Evolutionary conservation across 2,113 vertebrate species (phyloP).

Genomic region (Clarias macrocephalus): DNA sequence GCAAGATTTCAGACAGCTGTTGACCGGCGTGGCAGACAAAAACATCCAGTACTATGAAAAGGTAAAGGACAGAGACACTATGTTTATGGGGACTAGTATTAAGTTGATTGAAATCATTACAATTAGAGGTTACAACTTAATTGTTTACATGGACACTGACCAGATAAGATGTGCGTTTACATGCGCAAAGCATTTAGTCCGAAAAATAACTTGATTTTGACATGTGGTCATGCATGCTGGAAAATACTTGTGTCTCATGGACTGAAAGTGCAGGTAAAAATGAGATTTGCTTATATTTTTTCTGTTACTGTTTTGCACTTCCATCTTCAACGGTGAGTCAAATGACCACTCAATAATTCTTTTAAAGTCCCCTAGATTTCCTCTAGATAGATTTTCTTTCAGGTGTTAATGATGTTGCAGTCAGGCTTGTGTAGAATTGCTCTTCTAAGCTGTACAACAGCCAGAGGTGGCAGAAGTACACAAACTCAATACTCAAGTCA

Average conservation of each 20-base stretch:
- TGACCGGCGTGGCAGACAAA: slow-evolving; percentile 91
- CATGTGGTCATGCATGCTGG: too few relatives aligned
- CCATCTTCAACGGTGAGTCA: not conserved
- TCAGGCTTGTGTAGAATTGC: not conserved
- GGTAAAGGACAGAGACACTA: slow-evolving; percentile 68
- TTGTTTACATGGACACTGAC: too few relatives aligned
- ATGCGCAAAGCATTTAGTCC: too few relatives aligned
- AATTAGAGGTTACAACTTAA: too few relatives aligned
- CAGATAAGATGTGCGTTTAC: too few relatives aligned
- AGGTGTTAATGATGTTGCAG: not conserved
- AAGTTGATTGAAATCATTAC: too few relatives aligned
- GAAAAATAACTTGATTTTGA: too few relatives aligned
- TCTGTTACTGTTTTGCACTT: not conserved
- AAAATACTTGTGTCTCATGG: not conserved
- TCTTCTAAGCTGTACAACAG: not conserved
- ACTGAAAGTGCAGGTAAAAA: not conserved
- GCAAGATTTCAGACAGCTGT: slow-evolving; percentile 93
- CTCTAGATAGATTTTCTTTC: not conserved
- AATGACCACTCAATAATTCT: not conserved
- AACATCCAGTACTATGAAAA: slow-evolving; percentile 96
- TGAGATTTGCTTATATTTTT: not conserved
- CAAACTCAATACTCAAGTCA: too few relatives aligned
- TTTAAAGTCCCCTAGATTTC: not conserved
- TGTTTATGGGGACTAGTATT: too few relatives aligned
- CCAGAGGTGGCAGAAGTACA: too few relatives aligned